phyloP scores from a whole-genome alignment of 2,113 vertebrate species.

The Psammodynastes pulverulentus region DNA sequence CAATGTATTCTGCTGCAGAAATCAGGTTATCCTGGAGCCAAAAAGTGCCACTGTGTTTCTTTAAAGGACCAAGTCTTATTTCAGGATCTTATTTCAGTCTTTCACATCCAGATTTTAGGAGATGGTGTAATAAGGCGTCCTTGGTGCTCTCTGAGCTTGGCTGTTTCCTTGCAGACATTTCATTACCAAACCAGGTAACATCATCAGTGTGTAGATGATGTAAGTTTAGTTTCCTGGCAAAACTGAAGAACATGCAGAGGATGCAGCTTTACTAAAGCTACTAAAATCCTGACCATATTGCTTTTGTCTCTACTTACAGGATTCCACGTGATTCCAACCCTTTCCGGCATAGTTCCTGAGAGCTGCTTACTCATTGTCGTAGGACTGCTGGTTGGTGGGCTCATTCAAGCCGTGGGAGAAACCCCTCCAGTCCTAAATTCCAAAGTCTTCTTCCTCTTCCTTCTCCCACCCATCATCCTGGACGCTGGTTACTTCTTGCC shows the following conservation, averaged over 20 bases:
- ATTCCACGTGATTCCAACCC: slow-evolving; percentile 89
- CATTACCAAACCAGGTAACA: background rate
- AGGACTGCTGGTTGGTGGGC: slow-evolving; percentile 89
- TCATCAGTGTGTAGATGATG: background rate
- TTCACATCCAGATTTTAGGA: background rate
- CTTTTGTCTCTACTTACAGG: slow-evolving; percentile 68
- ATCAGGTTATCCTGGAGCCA: background rate
- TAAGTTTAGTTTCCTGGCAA: background rate
- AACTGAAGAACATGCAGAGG: background rate
- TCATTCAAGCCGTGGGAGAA: slow-evolving; percentile 86
- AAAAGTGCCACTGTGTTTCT: background rate
- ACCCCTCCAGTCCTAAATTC: slow-evolving; percentile 81
- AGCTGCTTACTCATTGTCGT: slow-evolving; percentile 96
- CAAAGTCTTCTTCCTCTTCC: slow-evolving; percentile 87
- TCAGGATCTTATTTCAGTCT: background rate
- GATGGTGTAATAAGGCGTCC: background rate
- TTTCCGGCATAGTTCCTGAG: slow-evolving; percentile 90
- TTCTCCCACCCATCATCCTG: slow-evolving; percentile 96
- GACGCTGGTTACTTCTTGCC: slow-evolving; percentile 97
- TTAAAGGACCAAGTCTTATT: background rate
- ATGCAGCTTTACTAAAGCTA: background rate
- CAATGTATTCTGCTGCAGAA: background rate
- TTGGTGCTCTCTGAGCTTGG: background rate
- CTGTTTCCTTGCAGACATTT: background rate
- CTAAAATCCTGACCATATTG: background rate